Base-by-base conservation (phyloP, 1,140 invertebrate genomes). In the Lanistes nyassanus region DNA sequence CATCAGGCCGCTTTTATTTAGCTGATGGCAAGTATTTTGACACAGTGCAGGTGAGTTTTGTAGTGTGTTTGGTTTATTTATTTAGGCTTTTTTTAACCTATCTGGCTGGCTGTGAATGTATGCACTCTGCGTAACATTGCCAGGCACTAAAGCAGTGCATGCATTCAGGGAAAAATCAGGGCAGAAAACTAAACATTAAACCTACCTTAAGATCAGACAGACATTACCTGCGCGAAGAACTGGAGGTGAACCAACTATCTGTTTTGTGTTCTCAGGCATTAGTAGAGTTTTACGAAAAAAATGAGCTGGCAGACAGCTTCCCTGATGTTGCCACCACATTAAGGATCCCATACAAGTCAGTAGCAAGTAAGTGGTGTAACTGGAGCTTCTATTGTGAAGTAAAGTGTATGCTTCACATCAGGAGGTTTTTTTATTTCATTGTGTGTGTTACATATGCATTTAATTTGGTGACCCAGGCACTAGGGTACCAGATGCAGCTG, bases 21-120 rank as follows among this genome's bases (percentile, higher is more conserved):
- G 96, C 95, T 23, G 93, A 96, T 85, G 94, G 94, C n/a, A 92
- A 95, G 67, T 96, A 94, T 87, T 98, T 98, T 86, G 94, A 94
- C 83, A 94, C 93, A 83, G 92, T 89, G 31, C 87, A 84, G 74
- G 88, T 89, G 73, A 84, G 85, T 85, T 47, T 6, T 47, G 19
- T 47, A 47, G 42, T 16, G 9, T 47, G 9, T 16, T 13, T 47
- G 42, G 19, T n/a, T n/a, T n/a, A n/a, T n/a, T n/a, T n/a, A n/a
- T n/a, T n/a, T n/a, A n/a, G n/a, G n/a, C n/a, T n/a, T n/a, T n/a
- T n/a, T n/a, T n/a, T n/a, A n/a, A n/a, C n/a, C n/a, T n/a, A n/a
- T n/a, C n/a, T n/a, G n/a, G n/a, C n/a, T n/a, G n/a, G n/a, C n/a
- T n/a, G n/a, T n/a, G n/a, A n/a, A n/a, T n/a, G n/a, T n/a, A n/a